phyloP scores from a whole-genome alignment of 2,113 vertebrate species.

The Tringa solitaria region DNA sequence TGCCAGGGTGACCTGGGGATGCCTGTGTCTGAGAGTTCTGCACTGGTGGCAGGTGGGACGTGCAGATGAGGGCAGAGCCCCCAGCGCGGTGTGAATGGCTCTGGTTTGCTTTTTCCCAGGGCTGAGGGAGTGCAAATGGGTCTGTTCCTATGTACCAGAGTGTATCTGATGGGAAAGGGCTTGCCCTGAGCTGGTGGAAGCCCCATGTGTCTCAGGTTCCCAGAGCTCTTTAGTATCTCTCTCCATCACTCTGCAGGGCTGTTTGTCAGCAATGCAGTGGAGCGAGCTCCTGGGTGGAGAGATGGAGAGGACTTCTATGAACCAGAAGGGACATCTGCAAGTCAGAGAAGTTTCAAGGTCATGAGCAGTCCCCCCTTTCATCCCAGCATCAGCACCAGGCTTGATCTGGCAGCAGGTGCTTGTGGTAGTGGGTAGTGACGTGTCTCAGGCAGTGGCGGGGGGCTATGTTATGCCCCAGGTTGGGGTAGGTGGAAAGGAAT shows the following conservation, averaged over 20 bases:
- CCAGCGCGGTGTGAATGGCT: neutral
- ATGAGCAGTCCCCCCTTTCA: neutral
- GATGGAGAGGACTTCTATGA: neutral
- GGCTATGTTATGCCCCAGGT: accelerated
- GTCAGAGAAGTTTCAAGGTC: neutral
- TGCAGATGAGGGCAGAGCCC: neutral
- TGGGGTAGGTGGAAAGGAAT: neutral
- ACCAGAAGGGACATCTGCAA: neutral
- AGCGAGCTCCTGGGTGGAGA: neutral
- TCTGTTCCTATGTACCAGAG: neutral
- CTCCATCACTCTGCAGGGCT: neutral
- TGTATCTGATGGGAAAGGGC: neutral
- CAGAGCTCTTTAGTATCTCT: neutral
- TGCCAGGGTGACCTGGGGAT: neutral
- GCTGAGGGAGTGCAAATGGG: neutral
- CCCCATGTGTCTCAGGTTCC: neutral
- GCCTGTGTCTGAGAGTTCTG: neutral
- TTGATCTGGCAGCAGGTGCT: neutral
- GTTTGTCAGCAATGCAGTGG: neutral
- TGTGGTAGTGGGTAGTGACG: neutral
- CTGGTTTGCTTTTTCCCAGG: neutral
- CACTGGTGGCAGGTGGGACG: neutral
- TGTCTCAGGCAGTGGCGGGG: neutral
- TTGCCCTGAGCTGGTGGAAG: neutral
- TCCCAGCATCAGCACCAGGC: neutral